Evolutionary conservation across 92 coral and sea anemone species (phyloP).

Genomic region (Heteractis magnifica): DNA sequence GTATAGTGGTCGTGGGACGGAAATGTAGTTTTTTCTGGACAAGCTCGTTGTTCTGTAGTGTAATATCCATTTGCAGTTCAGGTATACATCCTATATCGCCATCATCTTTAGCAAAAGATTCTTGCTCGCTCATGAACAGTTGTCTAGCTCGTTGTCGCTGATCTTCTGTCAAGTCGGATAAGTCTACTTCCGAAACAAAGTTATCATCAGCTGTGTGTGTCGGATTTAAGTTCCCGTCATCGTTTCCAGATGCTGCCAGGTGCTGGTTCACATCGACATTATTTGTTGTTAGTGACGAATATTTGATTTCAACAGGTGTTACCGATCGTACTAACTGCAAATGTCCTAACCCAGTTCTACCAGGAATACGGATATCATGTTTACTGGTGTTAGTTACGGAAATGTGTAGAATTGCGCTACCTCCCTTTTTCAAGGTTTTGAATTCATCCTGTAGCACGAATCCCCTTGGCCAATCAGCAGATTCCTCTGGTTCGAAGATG

Average conservation of each 20-base stretch:
- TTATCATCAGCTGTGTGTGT: neutral
- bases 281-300: neutral
- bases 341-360: conserved; percentile 40
- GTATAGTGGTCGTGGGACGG: too few species aligned
- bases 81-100: too few species aligned
- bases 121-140: neutral
- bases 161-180: conserved; percentile 5
- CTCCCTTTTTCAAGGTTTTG: too few species aligned
- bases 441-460: too few species aligned
- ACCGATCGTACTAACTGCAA: conserved; percentile 48
- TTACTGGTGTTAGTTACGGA: too few species aligned
- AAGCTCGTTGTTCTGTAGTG: too few species aligned
- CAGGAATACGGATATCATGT: conserved; percentile 18
- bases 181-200: neutral
- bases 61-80: too few species aligned
- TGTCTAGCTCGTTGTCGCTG: conserved; percentile 10
- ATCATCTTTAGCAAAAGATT: neutral
- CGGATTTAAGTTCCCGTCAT: neutral
- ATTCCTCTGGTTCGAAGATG: too few species aligned
- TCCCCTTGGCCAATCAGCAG: too few species aligned
- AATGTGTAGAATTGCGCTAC: too few species aligned
- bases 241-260: neutral
- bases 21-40: too few species aligned
- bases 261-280: neutral
- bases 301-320: conserved; percentile 35